Evolutionary conservation across 2,797 vertebrate genomes (phyloP).

Genomic region (Xenentodon cancila): DNA sequence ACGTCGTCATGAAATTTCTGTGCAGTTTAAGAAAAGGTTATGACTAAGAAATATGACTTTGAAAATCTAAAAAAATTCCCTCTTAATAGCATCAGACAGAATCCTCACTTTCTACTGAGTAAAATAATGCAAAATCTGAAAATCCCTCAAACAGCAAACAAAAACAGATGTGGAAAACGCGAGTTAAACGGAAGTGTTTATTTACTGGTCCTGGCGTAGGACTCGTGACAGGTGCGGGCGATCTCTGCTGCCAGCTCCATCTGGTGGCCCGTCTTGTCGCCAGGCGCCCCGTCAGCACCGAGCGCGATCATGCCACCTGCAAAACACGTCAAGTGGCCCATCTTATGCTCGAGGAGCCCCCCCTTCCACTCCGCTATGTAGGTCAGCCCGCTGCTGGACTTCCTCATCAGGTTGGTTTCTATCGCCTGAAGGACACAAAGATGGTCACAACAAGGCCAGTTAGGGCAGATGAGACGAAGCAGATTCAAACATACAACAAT

Average conservation of each 20-base stretch:
- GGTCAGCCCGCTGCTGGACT: constrained; percentile 90
- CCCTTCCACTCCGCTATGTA: constrained; percentile 99
- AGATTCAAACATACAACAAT: too few relatives aligned
- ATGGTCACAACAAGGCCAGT: background rate
- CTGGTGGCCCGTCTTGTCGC: constrained; percentile 89
- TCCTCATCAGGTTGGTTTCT: constrained; percentile 93
- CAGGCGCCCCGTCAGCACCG: constrained; percentile 90
- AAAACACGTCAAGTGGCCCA: constrained; percentile 98
- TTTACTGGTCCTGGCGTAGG: constrained; percentile 90
- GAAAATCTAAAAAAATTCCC: too few relatives aligned
- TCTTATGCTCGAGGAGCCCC: constrained; percentile 96
- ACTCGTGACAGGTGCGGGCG: constrained; percentile 94
- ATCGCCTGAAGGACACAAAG: constrained; percentile 84
- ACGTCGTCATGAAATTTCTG: too few relatives aligned
- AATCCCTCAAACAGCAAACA: too few relatives aligned
- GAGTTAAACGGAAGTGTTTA: too few relatives aligned
- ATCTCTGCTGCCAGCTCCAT: constrained; percentile 96
- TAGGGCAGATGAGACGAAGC: too few relatives aligned
- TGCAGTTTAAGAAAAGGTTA: too few relatives aligned
- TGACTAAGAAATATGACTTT: too few relatives aligned
- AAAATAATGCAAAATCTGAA: background rate
- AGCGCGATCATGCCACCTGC: constrained; percentile 98
- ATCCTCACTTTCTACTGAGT: too few relatives aligned
- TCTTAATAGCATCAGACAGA: too few relatives aligned
- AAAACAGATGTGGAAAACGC: too few relatives aligned